Base-by-base conservation (phyloP, 2,797 vertebrate genomes). In the Selene dorsalis region DNA sequence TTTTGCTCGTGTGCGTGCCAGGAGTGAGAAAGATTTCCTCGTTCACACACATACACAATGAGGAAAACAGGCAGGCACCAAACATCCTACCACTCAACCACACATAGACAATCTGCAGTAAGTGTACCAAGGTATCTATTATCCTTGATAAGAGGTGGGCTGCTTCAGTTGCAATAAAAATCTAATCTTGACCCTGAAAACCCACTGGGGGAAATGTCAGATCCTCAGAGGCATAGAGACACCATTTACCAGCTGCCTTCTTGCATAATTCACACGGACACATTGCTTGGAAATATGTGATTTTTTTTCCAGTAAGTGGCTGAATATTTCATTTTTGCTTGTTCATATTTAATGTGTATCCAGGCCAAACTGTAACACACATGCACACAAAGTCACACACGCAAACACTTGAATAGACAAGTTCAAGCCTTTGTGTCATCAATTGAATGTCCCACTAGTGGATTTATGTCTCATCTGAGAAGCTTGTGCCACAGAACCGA, bases 261-360 rank as follows among this genome's bases (percentile, higher is more conserved):
- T 64, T 92, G 80, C 87, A 93, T 94, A 85, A 92, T 93, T 92
- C 87, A 94, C 87, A 80, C 1, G 3, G 79, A 93, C 87, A 91
- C 88, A 85, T 91, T 91, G 89, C 84, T 77, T 83, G 68, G 48
- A 84, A 90, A 89, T 80, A 18, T 88, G 64, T 63, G 65, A 73
- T 35, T 75, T 58, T 43, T 35, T 64, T 73, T 43, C 1, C n/a
- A 39, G 80, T 90, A 89, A 88, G 79, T 10, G 45, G n/a, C 58
- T 94, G 57, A 93, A 94, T 90, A 91, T 93, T 93, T 90, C 11
- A 92, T 90, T 89, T 69, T 56, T 32, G 16, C 76, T 81, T 77
- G 38, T 93, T 90, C 78, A 92, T 91, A 89, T 93, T 93, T 91
- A 76, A 92, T 91, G 70, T 82, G 81, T 73, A 80, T 85, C 70